Evolutionary conservation across 2,797 vertebrate species (phyloP).

Genomic region (Girardinus metallicus): DNA sequence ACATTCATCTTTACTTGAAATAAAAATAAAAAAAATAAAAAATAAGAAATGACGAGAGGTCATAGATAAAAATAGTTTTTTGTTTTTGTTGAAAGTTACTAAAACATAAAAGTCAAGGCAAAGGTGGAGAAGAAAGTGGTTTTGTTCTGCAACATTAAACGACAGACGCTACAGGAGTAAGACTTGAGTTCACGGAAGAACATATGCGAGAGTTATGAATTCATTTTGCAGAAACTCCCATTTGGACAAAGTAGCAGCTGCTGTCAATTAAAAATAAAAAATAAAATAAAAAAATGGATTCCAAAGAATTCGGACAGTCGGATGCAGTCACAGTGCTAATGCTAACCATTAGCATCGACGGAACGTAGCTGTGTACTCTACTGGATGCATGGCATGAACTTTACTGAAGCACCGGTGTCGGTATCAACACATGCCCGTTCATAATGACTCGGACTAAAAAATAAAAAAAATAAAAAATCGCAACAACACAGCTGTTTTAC

Average conservation of each 20-base stretch:
- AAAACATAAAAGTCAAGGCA: no score
- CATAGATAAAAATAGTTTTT: neutral
- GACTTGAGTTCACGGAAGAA: neutral
- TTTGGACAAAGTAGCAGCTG: neutral
- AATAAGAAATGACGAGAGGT: neutral
- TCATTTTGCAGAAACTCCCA: neutral
- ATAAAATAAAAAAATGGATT: neutral
- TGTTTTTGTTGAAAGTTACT: neutral
- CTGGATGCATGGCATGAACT: neutral
- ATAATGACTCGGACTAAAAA: neutral
- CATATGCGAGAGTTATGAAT: neutral
- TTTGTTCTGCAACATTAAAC: neutral
- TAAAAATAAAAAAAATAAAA: neutral
- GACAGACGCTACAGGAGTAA: neutral
- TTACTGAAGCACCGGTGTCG: neutral
- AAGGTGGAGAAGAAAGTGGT: neutral
- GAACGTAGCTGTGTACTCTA: neutral
- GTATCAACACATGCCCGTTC: neutral
- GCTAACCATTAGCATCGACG: neutral
- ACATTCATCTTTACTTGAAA: constrained; percentile 1
- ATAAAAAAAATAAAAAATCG: no score
- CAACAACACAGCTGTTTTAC: neutral
- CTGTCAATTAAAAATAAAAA: neutral
- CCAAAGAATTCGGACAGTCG: neutral
- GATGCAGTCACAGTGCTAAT: neutral